phyloP scores from a whole-genome alignment of 2,113 vertebrate species.

The Pachyramphus minor region DNA sequence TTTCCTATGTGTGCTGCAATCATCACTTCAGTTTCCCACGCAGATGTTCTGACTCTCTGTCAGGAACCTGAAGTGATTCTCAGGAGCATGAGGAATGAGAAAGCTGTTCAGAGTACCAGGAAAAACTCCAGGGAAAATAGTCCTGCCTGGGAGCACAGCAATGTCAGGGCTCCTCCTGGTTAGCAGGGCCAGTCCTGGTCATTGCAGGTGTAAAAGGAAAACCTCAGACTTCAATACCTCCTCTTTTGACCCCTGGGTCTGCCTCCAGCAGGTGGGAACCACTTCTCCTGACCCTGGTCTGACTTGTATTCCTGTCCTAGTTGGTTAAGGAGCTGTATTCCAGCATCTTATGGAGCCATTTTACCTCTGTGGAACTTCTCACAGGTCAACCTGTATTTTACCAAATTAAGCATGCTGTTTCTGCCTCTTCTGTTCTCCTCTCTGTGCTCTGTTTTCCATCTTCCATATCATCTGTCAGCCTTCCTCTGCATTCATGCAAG shows the following conservation, averaged over 20 bases:
- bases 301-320: accelerated
- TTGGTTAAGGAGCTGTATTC: not conserved
- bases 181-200: not conserved
- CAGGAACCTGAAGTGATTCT: not conserved
- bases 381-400: not conserved
- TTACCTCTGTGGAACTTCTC: not conserved
- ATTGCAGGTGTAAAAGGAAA: not conserved
- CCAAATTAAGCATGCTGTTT: not conserved
- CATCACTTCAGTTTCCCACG: not conserved
- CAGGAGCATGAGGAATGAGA: not conserved
- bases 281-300: not conserved
- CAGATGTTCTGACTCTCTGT: not conserved
- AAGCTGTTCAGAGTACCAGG: not conserved
- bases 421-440: not conserved
- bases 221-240: not conserved
- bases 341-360: not conserved
- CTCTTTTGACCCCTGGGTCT: not conserved
- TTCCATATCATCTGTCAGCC: not conserved
- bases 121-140: not conserved
- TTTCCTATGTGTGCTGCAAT: not conserved
- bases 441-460: not conserved
- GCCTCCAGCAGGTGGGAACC: not conserved
- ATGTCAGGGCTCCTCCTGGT: not conserved
- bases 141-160: not conserved
- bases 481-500: not conserved